Base-by-base conservation (phyloP, 2,113 vertebrate species). In the Phoenicopterus ruber region DNA sequence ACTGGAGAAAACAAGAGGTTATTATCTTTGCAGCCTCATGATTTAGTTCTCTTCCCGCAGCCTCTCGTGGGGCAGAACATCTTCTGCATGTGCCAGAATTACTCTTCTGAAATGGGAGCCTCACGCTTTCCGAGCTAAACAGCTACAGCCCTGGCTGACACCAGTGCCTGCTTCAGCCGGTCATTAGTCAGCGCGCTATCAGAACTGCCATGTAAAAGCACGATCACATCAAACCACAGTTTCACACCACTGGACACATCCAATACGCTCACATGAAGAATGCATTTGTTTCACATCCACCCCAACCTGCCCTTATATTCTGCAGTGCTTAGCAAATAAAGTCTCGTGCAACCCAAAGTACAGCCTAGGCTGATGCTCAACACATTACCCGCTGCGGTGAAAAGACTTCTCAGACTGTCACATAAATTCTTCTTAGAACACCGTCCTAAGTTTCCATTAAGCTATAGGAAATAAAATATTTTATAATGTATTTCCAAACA, bases 401-500 rank as follows among this genome's bases (percentile, higher is more conserved):
- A 94, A 97, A 89, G 52, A 10, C 93, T 97, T 93, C 93, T 97
- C 93, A 86, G 34, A 31, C n/a, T 96, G 91, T 95, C 94, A 97
- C 94, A 95, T 97, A 96, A 97, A 91, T 96, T 94, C 61, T 91
- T 97, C 82, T 65, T 85, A 89, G 86, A 86, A 97, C 94, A 91
- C 93, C 63, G 92, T 90, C 82, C 61, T 71, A 82, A 84, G 78
- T 97, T 94, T 97, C 96, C 81, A 90, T 97, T 97, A 94, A 95
- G 63, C 36, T 84, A 50, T 55, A 96, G 93, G 89, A 97, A 96
- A 96, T 96, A 92, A 82, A 96, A 87, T 94, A 82, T 88, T 97
- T 94, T 97, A 86, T 96, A 89, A 97, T 78, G 25, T 73, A 90
- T 97, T 98, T 97, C 96, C 95, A 95, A 96, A 96, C 58, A 94